A percentile compares a stretch with the other conserved stretches of the same genome.
Evolutionary conservation across 2,797 vertebrate species (phyloP).

Genomic region (Aulostomus chinensis): DNA sequence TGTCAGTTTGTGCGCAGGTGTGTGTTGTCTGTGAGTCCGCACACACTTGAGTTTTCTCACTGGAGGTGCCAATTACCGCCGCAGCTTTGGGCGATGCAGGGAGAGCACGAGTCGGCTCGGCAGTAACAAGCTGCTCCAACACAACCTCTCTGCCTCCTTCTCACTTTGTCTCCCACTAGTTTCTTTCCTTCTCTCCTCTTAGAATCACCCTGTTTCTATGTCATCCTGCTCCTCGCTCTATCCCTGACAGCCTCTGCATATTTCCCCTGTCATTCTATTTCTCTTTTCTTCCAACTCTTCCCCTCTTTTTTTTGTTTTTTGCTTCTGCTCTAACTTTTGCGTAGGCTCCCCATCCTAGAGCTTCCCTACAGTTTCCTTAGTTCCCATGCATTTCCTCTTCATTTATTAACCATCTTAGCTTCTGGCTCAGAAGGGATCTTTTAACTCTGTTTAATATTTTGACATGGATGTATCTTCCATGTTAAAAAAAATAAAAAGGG

Average conservation of each 20-base stretch:
- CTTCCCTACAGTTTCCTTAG: no score
- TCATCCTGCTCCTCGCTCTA: constrained; percentile 9
- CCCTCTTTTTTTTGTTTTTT: no score
- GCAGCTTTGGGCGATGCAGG: constrained; percentile 66
- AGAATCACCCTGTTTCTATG: constrained; percentile 20
- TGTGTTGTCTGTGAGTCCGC: constrained; percentile 36
- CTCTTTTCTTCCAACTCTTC: background rate
- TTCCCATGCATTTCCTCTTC: no score
- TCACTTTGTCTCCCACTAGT: constrained; percentile 38
- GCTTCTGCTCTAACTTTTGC: no score
- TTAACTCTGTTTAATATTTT: no score
- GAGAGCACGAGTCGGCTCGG: constrained; percentile 61
- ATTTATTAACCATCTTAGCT: no score
- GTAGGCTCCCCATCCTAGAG: no score
- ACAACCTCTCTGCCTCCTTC: constrained; percentile 51
- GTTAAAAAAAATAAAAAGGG: no score
- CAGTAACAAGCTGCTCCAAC: constrained; percentile 62
- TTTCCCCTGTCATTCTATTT: constrained; percentile 23
- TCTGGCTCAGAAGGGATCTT: no score
- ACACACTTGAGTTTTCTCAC: constrained; percentile 57
- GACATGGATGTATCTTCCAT: no score
- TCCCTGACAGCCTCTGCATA: constrained; percentile 23
- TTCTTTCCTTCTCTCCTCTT: constrained; percentile 32
- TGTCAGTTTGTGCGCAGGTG: constrained; percentile 11
- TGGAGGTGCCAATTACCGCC: constrained; percentile 74